Evolutionary conservation across 2,797 vertebrate species (phyloP), one percentile per base, ranked within the genome.

Genomic region (Gorsachius magnificus): DNA sequence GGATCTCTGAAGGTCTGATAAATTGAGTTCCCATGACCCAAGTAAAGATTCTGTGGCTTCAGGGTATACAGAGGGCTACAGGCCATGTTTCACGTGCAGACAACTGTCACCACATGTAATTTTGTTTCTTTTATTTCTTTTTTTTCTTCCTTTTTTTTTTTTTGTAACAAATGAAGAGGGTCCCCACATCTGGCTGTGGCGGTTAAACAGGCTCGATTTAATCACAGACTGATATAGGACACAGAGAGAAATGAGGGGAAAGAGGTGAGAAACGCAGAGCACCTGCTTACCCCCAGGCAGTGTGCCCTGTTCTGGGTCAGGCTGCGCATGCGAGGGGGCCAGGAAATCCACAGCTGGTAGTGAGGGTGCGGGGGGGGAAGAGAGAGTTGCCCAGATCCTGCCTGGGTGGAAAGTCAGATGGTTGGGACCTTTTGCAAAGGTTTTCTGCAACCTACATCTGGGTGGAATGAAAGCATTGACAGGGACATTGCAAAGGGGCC

Each of bases 141-240:
- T 41, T 65, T 89, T 86, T n/a, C n/a, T n/a, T n/a, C n/a, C 13
- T 26, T 31, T 7, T 14, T 41, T 41, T 63, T 12, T 61, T 81
- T 61, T 81, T 26, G 4, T 89, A 24, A 45, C 74, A 75, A 24
- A 25, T 3, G 60, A 60, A 56, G 6, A 36, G 66, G 78, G 89
- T 77, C 75, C 79, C 69, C 72, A 89, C 97, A 97, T 83, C 96
- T 97, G 97, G 81, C 91, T 81, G 65, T 4, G 95, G 80, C 96
- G 1, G 97, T 97, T 96, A 82, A 45, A 87, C 80, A 82, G 85
- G 61, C 74, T 68, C 3, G 58, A 71, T 86, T 66, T 66, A 81
- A 94, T 95, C 96, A 71, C 64, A 87, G 94, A 6, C 63, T 29
- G 75, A 58, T 74, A 48, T 22, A 87, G 70, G 82, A 68, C 4